A percentile compares a stretch with the other conserved stretches of the same genome.
Conservation (phyloP, 2,797 vertebrate species). For the Channallabes apus region DNA sequence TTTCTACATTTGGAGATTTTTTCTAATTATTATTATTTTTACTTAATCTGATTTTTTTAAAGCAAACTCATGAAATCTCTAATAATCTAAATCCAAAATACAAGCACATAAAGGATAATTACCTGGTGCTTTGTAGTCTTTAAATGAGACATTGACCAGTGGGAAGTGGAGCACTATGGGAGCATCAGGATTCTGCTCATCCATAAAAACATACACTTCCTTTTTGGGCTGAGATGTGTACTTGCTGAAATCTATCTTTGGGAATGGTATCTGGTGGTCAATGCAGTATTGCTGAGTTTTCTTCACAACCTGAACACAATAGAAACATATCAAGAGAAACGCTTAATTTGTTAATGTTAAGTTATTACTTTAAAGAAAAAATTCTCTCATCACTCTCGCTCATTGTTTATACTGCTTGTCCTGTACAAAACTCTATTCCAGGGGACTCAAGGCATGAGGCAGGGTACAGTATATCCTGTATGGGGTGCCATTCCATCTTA, state of each 20-base stretch:
- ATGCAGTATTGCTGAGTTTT: slow-evolving; percentile 73
- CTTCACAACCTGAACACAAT: slow-evolving; percentile 70
- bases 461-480: too few relatives aligned
- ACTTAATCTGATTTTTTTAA: too few relatives aligned
- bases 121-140: slow-evolving; percentile 78
- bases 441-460: too few relatives aligned
- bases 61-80: too few relatives aligned
- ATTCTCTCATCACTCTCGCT: too few relatives aligned
- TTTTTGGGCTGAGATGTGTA: slow-evolving; percentile 68
- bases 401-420: too few relatives aligned
- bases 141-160: slow-evolving; percentile 75
- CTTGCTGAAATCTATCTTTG: slow-evolving; percentile 67
- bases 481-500: too few relatives aligned
- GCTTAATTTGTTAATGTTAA: not conserved
- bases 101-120: slow-evolving; percentile 34
- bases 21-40: too few relatives aligned
- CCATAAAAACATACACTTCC: slow-evolving; percentile 77
- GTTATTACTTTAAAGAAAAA: not conserved
- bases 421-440: too few relatives aligned
- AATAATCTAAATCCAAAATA: too few relatives aligned
- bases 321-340: slow-evolving; percentile 1
- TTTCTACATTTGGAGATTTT: too few relatives aligned
- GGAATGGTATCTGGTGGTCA: slow-evolving; percentile 79
- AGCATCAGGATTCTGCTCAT: slow-evolving; percentile 67
- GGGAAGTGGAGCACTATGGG: slow-evolving; percentile 83